A percentile compares a stretch with the other conserved stretches of the same genome.
These are phyloP conservation scores for Microctonus aethiopoides DNA, from an alignment of 2,888 invertebrate species.

Conservation along the genomic window DNA sequence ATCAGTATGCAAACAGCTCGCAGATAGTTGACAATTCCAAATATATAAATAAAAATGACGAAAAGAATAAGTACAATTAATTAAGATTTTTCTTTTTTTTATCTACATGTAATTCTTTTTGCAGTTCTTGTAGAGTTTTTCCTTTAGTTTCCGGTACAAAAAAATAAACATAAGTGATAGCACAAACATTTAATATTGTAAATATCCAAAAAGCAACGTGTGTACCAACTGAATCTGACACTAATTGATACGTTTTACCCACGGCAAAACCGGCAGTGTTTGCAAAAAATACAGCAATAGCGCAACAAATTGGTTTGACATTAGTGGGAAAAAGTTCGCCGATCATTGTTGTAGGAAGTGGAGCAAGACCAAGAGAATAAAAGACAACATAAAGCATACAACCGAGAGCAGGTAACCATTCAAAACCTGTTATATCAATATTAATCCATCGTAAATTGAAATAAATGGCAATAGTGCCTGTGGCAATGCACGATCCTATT, in stretches of 20 bases:
- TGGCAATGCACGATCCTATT: conserved; percentile 35
- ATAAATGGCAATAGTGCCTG: conserved; percentile 42
- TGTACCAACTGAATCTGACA: conserved; percentile 36
- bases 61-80: not conserved
- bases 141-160: conserved; percentile 46
- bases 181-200: conserved; percentile 29
- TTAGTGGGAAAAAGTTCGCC: conserved; percentile 49
- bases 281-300: conserved; percentile 30
- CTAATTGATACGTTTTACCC: conserved; percentile 33
- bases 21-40: too few species aligned
- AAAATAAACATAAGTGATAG: conserved; percentile 34
- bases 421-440: conserved; percentile 22
- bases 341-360: conserved; percentile 44
- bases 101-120: conserved; percentile 26
- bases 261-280: conserved; percentile 38
- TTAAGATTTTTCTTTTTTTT: too few species aligned
- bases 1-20: too few species aligned
- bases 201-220: conserved; percentile 43
- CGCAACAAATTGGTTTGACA: conserved; percentile 43
- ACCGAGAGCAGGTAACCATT: conserved; percentile 43
- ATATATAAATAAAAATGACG: too few species aligned
- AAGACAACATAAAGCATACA: conserved; percentile 41
- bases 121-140: conserved; percentile 47
- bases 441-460: conserved; percentile 33
- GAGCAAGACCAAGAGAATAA: conserved; percentile 43